phyloP scores from a whole-genome alignment of 2,113 vertebrate species.

The Brachyistius frenatus region DNA sequence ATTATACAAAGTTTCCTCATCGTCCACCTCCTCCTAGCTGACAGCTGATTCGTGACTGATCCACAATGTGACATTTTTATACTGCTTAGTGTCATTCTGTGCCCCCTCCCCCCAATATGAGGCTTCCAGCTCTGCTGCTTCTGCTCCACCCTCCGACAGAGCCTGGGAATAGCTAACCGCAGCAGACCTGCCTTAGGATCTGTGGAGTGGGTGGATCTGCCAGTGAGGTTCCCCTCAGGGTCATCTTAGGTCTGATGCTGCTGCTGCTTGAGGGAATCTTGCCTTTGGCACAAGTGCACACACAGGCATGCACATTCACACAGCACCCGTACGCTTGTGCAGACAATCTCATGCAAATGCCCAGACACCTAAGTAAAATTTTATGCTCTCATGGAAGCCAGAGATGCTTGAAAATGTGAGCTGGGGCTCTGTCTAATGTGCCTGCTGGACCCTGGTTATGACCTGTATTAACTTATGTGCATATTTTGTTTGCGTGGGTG shows the following conservation, averaged over 20 bases:
- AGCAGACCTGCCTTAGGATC: conserved; percentile 32
- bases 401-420: conserved; percentile 32
- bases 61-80: conserved; percentile 52
- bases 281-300: conserved; percentile 23
- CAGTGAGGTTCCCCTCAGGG: conserved; percentile 26
- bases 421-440: conserved; percentile 19
- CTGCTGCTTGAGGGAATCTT: conserved; percentile 30
- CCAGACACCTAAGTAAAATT: conserved; percentile 38
- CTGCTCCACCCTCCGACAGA: conserved; percentile 13
- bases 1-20: conserved; percentile 17
- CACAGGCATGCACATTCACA: conserved; percentile 10
- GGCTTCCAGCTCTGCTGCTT: conserved; percentile 22
- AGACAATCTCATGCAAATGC: conserved; percentile 27
- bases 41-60: conserved; percentile 52
- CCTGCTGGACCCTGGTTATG: conserved; percentile 42
- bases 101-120: not conserved
- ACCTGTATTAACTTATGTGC: conserved; percentile 22
- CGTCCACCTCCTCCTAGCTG: conserved; percentile 17
- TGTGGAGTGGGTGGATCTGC: conserved; percentile 36
- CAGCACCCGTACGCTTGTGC: not conserved
- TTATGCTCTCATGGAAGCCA: conserved; percentile 38
- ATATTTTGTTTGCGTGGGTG: conserved; percentile 15
- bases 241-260: conserved; percentile 55
- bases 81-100: conserved; percentile 48
- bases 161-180: conserved; percentile 42